Conservation (phyloP, 2,113 vertebrate species). For the Rhadina sibilatrix region DNA sequence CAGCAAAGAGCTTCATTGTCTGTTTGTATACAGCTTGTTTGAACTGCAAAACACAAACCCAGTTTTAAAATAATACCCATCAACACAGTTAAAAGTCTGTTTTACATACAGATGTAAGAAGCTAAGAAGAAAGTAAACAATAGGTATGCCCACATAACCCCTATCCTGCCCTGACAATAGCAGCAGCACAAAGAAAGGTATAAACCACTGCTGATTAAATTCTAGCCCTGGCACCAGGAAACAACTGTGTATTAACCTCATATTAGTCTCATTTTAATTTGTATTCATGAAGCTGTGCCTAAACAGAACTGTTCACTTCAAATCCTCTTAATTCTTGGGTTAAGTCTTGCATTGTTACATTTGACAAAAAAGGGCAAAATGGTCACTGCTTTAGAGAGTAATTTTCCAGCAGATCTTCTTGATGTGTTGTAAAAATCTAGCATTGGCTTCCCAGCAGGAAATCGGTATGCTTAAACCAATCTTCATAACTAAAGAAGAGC, state of each 20-base stretch:
- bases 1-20: constrained; percentile 98
- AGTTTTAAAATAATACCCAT: background rate
- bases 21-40: constrained; percentile 97
- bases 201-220: background rate
- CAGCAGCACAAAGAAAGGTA: background rate
- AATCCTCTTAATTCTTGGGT: background rate
- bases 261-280: background rate
- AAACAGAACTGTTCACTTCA: background rate
- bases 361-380: background rate
- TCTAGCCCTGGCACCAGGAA: background rate
- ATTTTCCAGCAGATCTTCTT: background rate
- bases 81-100: background rate
- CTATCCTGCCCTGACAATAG: background rate
- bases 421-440: background rate
- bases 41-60: constrained; percentile 80
- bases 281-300: background rate
- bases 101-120: background rate
- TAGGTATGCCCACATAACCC: background rate
- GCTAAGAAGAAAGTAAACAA: background rate
- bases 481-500: background rate
- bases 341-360: background rate
- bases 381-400: background rate
- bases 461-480: background rate
- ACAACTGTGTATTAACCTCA: background rate
- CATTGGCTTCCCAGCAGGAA: background rate